phyloP scores from a whole-genome alignment of 2,888 invertebrate genomes.

The Chrysotoxum bicinctum region DNA sequence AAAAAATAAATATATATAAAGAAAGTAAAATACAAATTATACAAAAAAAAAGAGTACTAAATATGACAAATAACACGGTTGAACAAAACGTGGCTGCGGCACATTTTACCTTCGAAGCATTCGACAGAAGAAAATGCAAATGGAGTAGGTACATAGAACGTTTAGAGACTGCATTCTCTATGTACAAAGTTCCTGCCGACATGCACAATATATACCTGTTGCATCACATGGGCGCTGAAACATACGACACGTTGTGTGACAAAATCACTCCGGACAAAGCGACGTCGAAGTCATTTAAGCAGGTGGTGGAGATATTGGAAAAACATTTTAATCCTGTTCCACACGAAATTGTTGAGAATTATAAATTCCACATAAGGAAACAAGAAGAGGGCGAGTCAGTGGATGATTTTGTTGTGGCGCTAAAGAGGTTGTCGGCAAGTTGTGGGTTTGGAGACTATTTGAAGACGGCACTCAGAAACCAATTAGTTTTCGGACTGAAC shows the following conservation, averaged over 20 bases:
- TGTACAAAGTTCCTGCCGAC: not conserved
- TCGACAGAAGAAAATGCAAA: no score
- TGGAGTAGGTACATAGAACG: not conserved
- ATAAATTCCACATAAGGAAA: not conserved
- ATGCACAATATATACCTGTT: not conserved
- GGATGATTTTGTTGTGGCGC: not conserved
- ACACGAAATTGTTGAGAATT: slow-evolving; percentile 14
- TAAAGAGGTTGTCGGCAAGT: not conserved
- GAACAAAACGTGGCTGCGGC: no score
- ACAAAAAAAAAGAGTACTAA: no score
- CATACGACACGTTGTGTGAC: not conserved
- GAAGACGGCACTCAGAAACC: no score
- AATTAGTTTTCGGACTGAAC: no score
- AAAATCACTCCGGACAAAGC: not conserved
- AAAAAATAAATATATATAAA: no score
- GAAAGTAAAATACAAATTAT: no score
- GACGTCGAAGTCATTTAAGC: not conserved
- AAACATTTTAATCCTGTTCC: not conserved
- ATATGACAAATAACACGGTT: no score
- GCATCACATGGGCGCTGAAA: not conserved
- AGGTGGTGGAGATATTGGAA: slow-evolving; percentile 3
- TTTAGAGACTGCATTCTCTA: not conserved
- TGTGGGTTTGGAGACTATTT: no score
- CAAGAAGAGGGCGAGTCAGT: not conserved
- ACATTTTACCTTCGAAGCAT: no score